Conservation (phyloP, 2,113 vertebrate genomes). For the Pavo muticus region DNA sequence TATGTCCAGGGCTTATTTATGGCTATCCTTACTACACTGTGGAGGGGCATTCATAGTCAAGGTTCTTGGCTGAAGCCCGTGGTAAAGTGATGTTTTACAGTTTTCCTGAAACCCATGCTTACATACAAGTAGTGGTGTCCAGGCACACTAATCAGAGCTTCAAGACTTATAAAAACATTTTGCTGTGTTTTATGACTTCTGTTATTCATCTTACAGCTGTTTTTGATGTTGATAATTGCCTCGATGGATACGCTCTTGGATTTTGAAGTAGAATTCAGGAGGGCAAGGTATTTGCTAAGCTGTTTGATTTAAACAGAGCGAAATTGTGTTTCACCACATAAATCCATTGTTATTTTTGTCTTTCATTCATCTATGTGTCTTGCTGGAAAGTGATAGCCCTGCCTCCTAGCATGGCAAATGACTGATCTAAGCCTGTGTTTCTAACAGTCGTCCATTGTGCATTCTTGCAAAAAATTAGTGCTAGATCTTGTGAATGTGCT, state of each 20-base stretch:
- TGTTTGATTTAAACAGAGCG: slow-evolving; percentile 14
- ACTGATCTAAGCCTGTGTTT: neutral
- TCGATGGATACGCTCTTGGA: slow-evolving; percentile 13
- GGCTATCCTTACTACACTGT: neutral
- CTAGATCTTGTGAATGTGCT: slow-evolving; percentile 15
- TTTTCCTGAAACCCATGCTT: neutral
- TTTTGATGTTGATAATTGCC: slow-evolving; percentile 17
- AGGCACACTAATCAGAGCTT: neutral
- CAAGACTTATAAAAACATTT: neutral
- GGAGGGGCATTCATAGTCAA: neutral
- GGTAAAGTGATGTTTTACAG: neutral
- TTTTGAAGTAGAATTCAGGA: slow-evolving; percentile 20
- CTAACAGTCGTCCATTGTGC: slow-evolving; percentile 1
- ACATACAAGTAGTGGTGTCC: neutral
- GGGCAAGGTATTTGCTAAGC: neutral
- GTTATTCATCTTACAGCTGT: neutral
- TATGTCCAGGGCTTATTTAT: neutral
- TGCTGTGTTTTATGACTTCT: neutral
- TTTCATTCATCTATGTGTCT: neutral
- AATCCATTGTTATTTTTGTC: neutral
- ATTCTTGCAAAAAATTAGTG: slow-evolving; percentile 38
- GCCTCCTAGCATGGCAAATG: neutral
- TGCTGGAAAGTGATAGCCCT: slow-evolving; percentile 4
- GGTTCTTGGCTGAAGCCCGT: neutral
- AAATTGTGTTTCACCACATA: slow-evolving; percentile 1